A percentile compares a stretch with the other conserved stretches of the same genome.
These are phyloP conservation scores for Zhuqinia jingwanae DNA, from an alignment of 2,888 invertebrate species.

Conservation along the genomic window DNA sequence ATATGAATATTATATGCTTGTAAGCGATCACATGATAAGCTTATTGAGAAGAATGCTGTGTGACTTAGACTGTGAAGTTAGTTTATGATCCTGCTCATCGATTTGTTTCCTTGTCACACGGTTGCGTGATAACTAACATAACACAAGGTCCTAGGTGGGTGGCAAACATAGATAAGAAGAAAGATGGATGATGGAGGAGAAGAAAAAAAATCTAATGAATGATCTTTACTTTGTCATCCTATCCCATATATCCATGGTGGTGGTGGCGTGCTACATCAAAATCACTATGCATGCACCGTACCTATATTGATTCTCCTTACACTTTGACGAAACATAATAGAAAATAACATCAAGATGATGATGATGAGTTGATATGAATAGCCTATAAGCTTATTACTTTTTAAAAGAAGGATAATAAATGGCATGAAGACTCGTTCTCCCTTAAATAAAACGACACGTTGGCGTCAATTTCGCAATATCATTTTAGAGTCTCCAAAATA, in stretches of 20 bases:
- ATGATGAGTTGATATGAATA: conserved; percentile 10
- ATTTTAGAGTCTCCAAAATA: conserved; percentile 42
- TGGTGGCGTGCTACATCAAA: neutral
- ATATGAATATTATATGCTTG: conserved; percentile 45
- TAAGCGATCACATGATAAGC: conserved; percentile 40
- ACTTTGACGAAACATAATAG: neutral
- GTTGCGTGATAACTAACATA: conserved; percentile 40
- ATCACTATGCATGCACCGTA: too few relatives aligned
- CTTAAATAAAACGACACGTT: conserved; percentile 28
- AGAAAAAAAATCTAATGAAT: conserved; percentile 1
- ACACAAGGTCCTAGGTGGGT: conserved; percentile 51
- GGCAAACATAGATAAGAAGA: neutral
- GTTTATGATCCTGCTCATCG: conserved; percentile 52
- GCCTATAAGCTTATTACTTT: conserved; percentile 24
- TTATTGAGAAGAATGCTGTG: conserved; percentile 1
- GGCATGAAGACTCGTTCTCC: conserved; percentile 49
- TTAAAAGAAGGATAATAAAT: conserved; percentile 39
- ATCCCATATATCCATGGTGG: neutral
- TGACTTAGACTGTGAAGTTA: conserved; percentile 1
- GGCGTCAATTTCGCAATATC: conserved; percentile 57
- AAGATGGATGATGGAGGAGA: neutral
- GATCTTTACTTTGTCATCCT: conserved; percentile 1
- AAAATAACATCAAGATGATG: neutral
- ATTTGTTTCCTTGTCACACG: conserved; percentile 57
- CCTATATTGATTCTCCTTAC: conserved; percentile 39